A percentile compares a stretch with the other conserved stretches of the same genome.
Evolutionary conservation across 2,797 vertebrate genomes (phyloP).

Genomic region (Chaenodraco wilsoni): DNA sequence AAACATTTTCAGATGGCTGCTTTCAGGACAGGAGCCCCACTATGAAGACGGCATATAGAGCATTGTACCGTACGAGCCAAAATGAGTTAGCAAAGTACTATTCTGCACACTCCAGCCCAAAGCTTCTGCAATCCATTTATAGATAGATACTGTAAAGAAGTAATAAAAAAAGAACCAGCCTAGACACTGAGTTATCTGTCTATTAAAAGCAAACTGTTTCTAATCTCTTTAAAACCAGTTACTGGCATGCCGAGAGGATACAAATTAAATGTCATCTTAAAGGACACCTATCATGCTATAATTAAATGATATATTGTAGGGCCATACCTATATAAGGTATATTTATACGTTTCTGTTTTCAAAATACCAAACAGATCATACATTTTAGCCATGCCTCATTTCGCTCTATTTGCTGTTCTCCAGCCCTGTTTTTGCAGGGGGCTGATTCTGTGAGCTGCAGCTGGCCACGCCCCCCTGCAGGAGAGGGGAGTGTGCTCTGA

Average conservation of each 20-base stretch:
- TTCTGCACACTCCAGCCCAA: constrained; percentile 4
- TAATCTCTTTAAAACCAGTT: constrained; percentile 13
- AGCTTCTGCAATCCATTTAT: constrained; percentile 22
- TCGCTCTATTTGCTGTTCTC: too few relatives aligned
- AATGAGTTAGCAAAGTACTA: constrained; percentile 15
- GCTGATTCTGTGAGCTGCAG: too few relatives aligned
- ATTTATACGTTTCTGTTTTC: too few relatives aligned
- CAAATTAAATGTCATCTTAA: constrained; percentile 19
- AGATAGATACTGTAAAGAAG: neutral
- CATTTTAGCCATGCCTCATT: too few relatives aligned
- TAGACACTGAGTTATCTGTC: constrained; percentile 11
- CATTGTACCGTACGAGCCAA: neutral
- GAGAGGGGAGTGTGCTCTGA: too few relatives aligned
- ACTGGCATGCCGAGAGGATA: constrained; percentile 11
- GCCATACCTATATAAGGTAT: too few relatives aligned
- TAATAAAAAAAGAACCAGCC: neutral
- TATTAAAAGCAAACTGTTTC: constrained; percentile 21
- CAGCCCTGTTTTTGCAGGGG: too few relatives aligned
- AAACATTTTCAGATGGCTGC: constrained; percentile 19
- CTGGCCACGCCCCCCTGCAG: too few relatives aligned
- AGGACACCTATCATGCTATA: too few relatives aligned
- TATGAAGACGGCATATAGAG: constrained; percentile 4
- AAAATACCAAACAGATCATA: too few relatives aligned
- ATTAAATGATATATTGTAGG: too few relatives aligned
- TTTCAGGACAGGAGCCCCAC: constrained; percentile 7